These are phyloP conservation scores for Philotrypesis tridentata DNA, from an alignment of 1,140 invertebrate species.

Conservation along the genomic window DNA sequence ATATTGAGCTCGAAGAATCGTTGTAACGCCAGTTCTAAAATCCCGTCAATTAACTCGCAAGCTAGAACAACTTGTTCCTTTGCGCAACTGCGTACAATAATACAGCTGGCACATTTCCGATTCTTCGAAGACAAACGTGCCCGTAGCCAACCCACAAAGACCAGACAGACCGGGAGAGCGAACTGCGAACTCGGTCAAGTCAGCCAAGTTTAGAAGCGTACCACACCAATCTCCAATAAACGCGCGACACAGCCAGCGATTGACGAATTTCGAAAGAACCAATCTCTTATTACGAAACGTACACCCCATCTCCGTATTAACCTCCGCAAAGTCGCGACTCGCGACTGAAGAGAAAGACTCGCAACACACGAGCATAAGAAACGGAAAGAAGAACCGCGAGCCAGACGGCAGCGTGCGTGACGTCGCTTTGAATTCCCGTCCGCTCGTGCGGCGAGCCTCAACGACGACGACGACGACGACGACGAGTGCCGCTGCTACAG, in stretches of 20 bases:
- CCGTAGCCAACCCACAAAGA: background rate
- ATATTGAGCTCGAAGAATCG: too few relatives aligned
- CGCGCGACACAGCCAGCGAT: too few relatives aligned
- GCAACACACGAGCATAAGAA: background rate
- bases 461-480: slow-evolving; percentile 14
- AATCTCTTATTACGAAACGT: background rate
- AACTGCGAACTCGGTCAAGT: background rate
- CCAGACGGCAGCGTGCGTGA: slow-evolving; percentile 23
- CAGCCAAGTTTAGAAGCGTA: background rate
- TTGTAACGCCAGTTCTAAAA: too few relatives aligned
- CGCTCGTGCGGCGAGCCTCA: background rate
- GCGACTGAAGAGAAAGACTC: background rate
- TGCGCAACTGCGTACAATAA: background rate
- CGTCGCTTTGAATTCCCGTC: slow-evolving; percentile 46
- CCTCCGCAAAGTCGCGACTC: too few relatives aligned
- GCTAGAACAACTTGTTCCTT: background rate
- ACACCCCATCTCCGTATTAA: too few relatives aligned
- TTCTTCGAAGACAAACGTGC: background rate
- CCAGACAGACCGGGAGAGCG: background rate
- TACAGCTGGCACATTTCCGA: background rate
- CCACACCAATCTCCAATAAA: too few relatives aligned
- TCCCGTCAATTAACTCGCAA: background rate
- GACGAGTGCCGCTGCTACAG: slow-evolving; percentile 14
- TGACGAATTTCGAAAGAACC: background rate
- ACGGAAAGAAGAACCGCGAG: slow-evolving; percentile 6